Base-by-base conservation (phyloP, 2,113 vertebrate species). In the Eudyptes chrysolophus region DNA sequence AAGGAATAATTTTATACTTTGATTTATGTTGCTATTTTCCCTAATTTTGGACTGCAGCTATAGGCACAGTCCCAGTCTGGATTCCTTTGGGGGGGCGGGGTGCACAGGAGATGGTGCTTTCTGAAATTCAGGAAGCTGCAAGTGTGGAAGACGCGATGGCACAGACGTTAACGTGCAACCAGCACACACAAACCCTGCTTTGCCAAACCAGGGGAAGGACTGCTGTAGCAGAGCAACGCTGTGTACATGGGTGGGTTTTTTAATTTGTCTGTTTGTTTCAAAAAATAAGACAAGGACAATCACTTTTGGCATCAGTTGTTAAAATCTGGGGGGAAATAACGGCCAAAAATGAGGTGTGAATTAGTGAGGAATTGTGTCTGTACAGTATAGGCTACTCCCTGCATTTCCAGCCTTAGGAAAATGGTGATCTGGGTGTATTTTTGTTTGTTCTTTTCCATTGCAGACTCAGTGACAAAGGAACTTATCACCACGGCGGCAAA, bases 131-230 rank as follows among this genome's bases (percentile, higher is more conserved):
- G 64, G n/a, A 70, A 68, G 71, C n/a, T 34, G 34, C 25, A 46
- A 46, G 29, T 3, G 12, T 13, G 13, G 42, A 70, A 58, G 74
- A 60, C 0, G 3, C 9, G 48, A 84, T 1, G 2, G 68, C 26
- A 69, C 55, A 34, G 20, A 30, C 0, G 0, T 7, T 48, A 36
- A 40, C 0, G 0, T 2, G 48, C 30, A 60, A 16, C 12, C 54
- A 60, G 36, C 48, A 87, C 69, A 3, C 51, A 16, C 36, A 1
- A 3, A 3, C 58, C 40, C 77, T 32, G 72, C 27, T 58, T 24
- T 46, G 38, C 57, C 46, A 72, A 62, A 40, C 15, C 40, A 44
- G 46, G n/a, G 68, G 13, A 30, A 5, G 15, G 46, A 68, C 0
- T 49, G 27, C 32, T 42, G 11, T 7, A 19, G 38, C 3, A 13